Percentiles rank a stretch among this genome's conserved stretches.
These are phyloP conservation scores for Neoitamus cyanurus DNA, from an alignment of 2,888 invertebrate genomes.

Conservation along the genomic window DNA sequence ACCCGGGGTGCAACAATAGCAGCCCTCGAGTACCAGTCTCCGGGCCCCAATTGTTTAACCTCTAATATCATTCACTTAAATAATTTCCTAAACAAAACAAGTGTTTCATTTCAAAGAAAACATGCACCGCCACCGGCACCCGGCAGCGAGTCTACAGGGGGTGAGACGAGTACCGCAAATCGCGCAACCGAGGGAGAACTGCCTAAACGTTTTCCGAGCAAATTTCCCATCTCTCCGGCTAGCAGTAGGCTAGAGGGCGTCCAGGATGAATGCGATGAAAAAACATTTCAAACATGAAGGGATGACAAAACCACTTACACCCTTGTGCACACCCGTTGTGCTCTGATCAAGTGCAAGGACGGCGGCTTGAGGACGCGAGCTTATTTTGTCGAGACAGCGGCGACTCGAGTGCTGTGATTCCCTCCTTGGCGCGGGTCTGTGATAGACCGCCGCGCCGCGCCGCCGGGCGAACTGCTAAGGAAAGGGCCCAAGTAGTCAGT, in stretches of 20 bases:
- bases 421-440: neutral
- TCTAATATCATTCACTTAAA: slow-evolving; percentile 54
- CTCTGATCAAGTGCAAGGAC: slow-evolving; percentile 20
- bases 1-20: slow-evolving; percentile 35
- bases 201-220: slow-evolving; percentile 46
- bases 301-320: slow-evolving; percentile 57
- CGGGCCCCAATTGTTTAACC: slow-evolving; percentile 51
- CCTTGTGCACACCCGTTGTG: slow-evolving; percentile 49
- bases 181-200: slow-evolving; percentile 28
- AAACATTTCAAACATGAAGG: slow-evolving; percentile 51
- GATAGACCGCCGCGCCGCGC: neutral
- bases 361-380: neutral
- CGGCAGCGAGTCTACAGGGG: slow-evolving; percentile 18
- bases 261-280: slow-evolving; percentile 33
- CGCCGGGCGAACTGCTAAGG: too few relatives aligned
- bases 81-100: slow-evolving; percentile 54
- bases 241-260: slow-evolving; percentile 9
- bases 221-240: slow-evolving; percentile 42
- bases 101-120: slow-evolving; percentile 51
- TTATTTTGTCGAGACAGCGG: slow-evolving; percentile 15
- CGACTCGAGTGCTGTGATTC: slow-evolving; percentile 33
- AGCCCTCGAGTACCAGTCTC: slow-evolving; percentile 48
- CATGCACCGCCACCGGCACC: slow-evolving; percentile 16
- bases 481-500: neutral
- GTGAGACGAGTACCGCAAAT: neutral